Base-by-base conservation (phyloP, 2,888 invertebrate genomes). In the Drosophila affinis region DNA sequence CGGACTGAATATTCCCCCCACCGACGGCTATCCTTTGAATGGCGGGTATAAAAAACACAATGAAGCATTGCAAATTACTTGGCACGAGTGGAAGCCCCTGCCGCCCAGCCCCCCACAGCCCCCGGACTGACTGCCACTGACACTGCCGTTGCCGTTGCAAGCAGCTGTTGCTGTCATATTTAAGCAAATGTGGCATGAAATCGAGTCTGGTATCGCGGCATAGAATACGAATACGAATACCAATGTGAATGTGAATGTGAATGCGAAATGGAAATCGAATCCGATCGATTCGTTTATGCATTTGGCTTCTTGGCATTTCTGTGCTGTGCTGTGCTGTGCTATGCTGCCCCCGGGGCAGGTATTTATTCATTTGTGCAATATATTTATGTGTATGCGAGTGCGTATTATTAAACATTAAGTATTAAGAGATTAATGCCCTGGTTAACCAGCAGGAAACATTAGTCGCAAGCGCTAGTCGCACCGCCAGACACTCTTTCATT, bases 11-110 rank as follows among this genome's bases (percentile, higher is more conserved):
- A 29, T 29, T 2, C 29, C 29, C 27, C 29, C 9, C 9, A 5
- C 24, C 24, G 24, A 24, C 29, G 29, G 7, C 9, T 29, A 29
- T 29, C 29, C 29, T 9, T 9, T 9, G 29, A 29, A 29, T 29
- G 7, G 3, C 9, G 9, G 29, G 29, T 9, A 29, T 9, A 9
- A 18, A 47, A 51, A 73, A 44, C 69, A 70, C 85, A 72, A 72
- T 56, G 73, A 54, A 34, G 67, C 72, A 68, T 45, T 72, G 72
- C 61, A 87, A 81, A 84, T 87, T 81, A 84, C 81, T 78, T 75
- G 79, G 57, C 68, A 80, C 61, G 49, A 57, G 54, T 14, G 39
- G 14, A 57, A 51, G 58, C 58, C 51, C 39, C 32, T 24, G 24
- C 24, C 24, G 0, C 53, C 48, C 32, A 21, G 21, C 21, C n/a